phyloP scores from a whole-genome alignment of 2,888 invertebrate genomes.

The Argyresthia albistria region DNA sequence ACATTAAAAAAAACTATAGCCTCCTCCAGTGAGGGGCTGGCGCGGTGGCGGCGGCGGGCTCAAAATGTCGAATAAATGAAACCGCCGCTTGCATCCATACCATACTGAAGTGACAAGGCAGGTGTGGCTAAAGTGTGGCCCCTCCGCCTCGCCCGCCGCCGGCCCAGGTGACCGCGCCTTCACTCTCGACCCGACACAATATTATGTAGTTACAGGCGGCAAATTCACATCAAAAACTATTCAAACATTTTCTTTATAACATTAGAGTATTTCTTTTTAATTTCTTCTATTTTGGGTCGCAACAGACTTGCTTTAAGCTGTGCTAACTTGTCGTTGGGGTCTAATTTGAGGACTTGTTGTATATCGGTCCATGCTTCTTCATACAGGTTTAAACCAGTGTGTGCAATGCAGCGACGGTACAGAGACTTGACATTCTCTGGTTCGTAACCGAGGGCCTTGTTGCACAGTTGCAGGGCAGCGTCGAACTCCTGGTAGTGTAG shows the following conservation, averaged over 20 bases:
- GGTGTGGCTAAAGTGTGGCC: no score
- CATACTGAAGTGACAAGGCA: no score
- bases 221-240: slow-evolving; percentile 13
- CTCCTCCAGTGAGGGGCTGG: no score
- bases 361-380: slow-evolving; percentile 76
- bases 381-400: slow-evolving; percentile 74
- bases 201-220: not conserved
- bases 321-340: slow-evolving; percentile 78
- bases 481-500: slow-evolving; percentile 77
- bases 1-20: no score
- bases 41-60: no score
- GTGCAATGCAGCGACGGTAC: slow-evolving; percentile 87
- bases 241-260: slow-evolving; percentile 74
- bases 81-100: no score
- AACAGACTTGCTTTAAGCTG: slow-evolving; percentile 71
- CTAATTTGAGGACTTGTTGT: slow-evolving; percentile 65
- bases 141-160: no score
- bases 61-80: no score
- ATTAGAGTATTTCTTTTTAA: slow-evolving; percentile 71
- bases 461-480: slow-evolving; percentile 78
- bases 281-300: slow-evolving; percentile 68
- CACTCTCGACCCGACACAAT: no score
- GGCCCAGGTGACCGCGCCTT: no score
- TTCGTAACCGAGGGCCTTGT: slow-evolving; percentile 83
- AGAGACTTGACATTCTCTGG: slow-evolving; percentile 87